These are phyloP conservation scores for Drosophila simulans DNA, from an alignment of 1,140 invertebrate genomes.

Conservation along the genomic window DNA sequence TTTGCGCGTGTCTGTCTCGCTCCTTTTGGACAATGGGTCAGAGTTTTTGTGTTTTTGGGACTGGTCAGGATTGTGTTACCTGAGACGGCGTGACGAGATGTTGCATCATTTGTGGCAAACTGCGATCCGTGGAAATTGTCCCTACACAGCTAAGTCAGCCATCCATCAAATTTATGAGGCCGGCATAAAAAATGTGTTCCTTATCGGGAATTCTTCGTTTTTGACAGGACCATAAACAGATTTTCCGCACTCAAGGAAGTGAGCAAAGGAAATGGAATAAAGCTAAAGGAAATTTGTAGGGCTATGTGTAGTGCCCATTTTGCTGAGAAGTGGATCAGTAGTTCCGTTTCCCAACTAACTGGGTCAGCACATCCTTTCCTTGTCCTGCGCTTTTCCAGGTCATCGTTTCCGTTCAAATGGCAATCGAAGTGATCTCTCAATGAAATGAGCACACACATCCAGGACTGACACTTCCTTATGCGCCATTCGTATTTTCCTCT, in stretches of 20 bases:
- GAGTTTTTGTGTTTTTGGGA: background rate
- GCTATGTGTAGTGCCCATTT: constrained; percentile 1
- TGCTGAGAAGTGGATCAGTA: constrained; percentile 46
- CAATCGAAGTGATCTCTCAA: constrained; percentile 49
- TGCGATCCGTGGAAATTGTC: constrained; percentile 60
- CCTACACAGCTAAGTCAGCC: constrained; percentile 31
- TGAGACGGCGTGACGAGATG: constrained; percentile 59
- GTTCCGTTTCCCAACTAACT: constrained; percentile 53
- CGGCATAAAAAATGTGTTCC: constrained; percentile 55
- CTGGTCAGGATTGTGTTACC: constrained; percentile 29
- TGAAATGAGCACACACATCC: constrained; percentile 37
- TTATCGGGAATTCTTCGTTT: constrained; percentile 24
- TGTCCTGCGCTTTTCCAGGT: constrained; percentile 58
- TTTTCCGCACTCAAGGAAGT: constrained; percentile 14
- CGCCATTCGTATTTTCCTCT: constrained; percentile 14
- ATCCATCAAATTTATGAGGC: constrained; percentile 47
- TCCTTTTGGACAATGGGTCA: constrained; percentile 33
- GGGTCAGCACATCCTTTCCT: constrained; percentile 53
- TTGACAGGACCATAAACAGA: constrained; percentile 51
- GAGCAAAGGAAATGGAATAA: constrained; percentile 23
- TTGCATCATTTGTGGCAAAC: constrained; percentile 63
- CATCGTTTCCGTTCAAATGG: constrained; percentile 70
- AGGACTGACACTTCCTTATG: constrained; percentile 65
- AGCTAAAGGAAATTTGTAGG: constrained; percentile 7
- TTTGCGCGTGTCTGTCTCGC: constrained; percentile 63